Conservation (phyloP, 2,888 invertebrate genomes). For the Alsophila aescularia region DNA sequence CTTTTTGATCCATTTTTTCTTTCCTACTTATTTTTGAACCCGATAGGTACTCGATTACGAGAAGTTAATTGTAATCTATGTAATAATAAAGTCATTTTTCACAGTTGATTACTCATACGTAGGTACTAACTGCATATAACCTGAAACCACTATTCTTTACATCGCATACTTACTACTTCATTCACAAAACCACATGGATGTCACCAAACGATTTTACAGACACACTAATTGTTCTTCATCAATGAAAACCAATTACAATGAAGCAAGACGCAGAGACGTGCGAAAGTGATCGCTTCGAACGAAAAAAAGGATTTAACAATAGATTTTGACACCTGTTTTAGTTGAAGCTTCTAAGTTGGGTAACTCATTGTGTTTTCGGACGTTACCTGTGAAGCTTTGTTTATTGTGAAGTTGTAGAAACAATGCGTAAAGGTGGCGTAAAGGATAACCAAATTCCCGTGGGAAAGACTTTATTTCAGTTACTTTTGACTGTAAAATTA, state of each 20-base stretch:
- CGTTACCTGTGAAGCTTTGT: slow-evolving; percentile 23
- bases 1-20: too few relatives aligned
- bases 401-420: slow-evolving; percentile 13
- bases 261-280: slow-evolving; percentile 18
- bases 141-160: background rate
- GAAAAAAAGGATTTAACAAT: slow-evolving; percentile 31
- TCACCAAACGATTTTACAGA: slow-evolving; percentile 21
- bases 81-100: too few relatives aligned
- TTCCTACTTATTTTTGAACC: too few relatives aligned
- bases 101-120: background rate
- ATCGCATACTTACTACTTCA: slow-evolving; percentile 1
- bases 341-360: slow-evolving; percentile 12
- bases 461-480: slow-evolving; percentile 16
- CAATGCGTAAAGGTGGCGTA: slow-evolving; percentile 20
- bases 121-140: background rate
- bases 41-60: too few relatives aligned
- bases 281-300: slow-evolving; percentile 24
- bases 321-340: slow-evolving; percentile 30
- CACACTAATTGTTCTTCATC: slow-evolving; percentile 23
- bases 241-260: slow-evolving; percentile 22
- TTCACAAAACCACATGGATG: slow-evolving; percentile 6
- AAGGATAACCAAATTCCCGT: slow-evolving; percentile 23
- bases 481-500: background rate
- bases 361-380: slow-evolving; percentile 18
- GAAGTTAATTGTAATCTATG: too few relatives aligned